phyloP scores from a whole-genome alignment of 2,888 invertebrate species.

The Hyposoter didymator region DNA sequence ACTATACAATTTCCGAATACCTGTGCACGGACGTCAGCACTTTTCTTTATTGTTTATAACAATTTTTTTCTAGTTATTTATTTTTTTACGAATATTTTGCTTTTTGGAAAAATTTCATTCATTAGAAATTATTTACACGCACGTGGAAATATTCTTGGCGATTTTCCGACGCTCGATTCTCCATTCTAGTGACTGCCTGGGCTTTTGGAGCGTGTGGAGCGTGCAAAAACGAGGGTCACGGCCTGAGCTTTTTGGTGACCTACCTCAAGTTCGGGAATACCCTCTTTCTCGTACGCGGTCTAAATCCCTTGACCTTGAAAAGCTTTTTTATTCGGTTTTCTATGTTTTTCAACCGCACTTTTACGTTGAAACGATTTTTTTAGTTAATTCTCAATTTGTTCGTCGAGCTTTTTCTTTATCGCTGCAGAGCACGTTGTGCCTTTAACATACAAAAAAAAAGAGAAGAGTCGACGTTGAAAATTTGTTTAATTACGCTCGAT shows the following conservation, averaged over 20 bases:
- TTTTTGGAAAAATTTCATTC: not conserved
- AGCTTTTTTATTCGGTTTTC: not conserved
- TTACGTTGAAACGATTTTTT: not conserved
- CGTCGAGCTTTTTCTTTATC: not conserved
- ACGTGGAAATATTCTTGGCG: not conserved
- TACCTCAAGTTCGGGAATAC: not conserved
- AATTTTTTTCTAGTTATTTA: not conserved
- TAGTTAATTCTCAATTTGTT: not conserved
- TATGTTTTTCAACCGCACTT: not conserved
- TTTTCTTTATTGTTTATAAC: not conserved
- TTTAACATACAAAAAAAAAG: not conserved
- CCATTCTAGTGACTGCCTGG: not conserved
- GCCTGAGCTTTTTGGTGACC: not conserved
- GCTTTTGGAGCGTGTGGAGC: not conserved
- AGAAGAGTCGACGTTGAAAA: not conserved
- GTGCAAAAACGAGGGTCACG: not conserved
- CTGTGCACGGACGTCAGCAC: no score
- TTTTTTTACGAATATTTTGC: not conserved
- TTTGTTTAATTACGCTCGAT: constrained; percentile 48
- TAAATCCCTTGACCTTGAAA: not conserved
- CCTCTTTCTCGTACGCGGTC: not conserved
- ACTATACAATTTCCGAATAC: no score
- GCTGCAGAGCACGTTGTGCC: not conserved
- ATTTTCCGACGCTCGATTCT: not conserved
- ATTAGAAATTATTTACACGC: not conserved